A percentile compares a stretch with the other conserved stretches of the same genome.
These are phyloP conservation scores for Mesocentrotus franciscanus DNA, from an alignment of 53 echinoderm and acorn worm genomes.

Conservation along the genomic window DNA sequence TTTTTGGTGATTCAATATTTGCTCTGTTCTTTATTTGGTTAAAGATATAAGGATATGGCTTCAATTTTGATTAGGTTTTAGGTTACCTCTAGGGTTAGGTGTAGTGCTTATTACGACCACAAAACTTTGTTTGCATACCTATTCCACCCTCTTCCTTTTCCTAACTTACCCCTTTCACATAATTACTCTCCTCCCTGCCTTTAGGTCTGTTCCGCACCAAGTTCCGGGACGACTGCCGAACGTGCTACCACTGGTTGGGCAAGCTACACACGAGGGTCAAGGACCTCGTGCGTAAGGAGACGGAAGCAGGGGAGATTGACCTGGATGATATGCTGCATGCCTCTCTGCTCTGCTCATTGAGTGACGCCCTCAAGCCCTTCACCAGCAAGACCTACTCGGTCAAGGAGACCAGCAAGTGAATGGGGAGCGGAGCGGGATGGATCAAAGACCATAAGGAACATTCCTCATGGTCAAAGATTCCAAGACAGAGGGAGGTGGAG, in stretches of 20 bases:
- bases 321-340: conserved; percentile 90
- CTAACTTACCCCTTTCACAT: background rate
- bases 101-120: too few species aligned
- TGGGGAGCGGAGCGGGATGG: background rate
- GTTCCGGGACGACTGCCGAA: conserved; percentile 91
- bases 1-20: too few species aligned
- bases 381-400: conserved; percentile 65
- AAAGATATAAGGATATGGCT: too few species aligned
- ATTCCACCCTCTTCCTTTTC: background rate
- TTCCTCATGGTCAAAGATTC: background rate
- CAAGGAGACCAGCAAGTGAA: conserved; percentile 48
- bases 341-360: conserved; percentile 85
- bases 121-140: background rate
- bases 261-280: conserved; percentile 88
- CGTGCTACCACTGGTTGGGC: conserved; percentile 92
- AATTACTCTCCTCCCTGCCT: background rate
- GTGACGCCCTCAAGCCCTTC: conserved; percentile 85
- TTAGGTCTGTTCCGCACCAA: conserved; percentile 90
- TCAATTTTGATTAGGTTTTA: too few species aligned
- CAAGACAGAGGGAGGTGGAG: background rate
- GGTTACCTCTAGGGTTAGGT: too few species aligned
- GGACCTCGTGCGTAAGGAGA: conserved; percentile 80
- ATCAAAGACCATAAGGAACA: background rate
- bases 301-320: conserved; percentile 73
- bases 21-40: too few species aligned